These are phyloP conservation scores for Thyatira batis DNA, from an alignment of 2,888 invertebrate genomes.

Conservation along the genomic window DNA sequence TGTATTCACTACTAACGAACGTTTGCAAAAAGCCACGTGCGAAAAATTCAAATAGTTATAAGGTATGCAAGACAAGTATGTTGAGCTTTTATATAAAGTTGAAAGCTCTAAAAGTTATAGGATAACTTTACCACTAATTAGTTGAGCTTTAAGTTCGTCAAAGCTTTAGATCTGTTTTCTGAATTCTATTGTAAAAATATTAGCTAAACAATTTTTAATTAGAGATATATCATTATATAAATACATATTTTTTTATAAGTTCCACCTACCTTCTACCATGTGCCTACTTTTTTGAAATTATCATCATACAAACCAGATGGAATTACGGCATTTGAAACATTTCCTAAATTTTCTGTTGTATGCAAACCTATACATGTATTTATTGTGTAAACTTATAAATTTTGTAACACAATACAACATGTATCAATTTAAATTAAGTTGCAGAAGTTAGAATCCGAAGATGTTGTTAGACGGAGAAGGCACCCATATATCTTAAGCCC, in stretches of 20 bases:
- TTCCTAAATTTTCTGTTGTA: no score
- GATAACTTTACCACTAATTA: constrained; percentile 4
- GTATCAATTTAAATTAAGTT: neutral
- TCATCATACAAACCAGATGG: no score
- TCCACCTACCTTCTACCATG: no score
- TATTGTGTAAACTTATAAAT: neutral
- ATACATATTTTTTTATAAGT: no score
- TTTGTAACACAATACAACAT: neutral
- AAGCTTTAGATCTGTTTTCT: neutral
- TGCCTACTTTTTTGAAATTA: no score
- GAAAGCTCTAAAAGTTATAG: constrained; percentile 28
- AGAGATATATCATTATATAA: no score
- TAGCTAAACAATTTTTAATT: no score
- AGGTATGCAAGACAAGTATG: constrained; percentile 41
- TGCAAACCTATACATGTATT: neutral
- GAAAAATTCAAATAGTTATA: constrained; percentile 64
- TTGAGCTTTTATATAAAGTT: constrained; percentile 32
- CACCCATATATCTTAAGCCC: neutral
- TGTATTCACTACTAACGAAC: constrained; percentile 75
- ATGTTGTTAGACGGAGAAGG: neutral
- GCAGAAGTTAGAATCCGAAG: neutral
- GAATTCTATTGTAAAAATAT: no score
- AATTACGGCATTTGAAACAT: no score
- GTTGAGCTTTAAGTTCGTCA: neutral
- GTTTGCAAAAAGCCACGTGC: constrained; percentile 55